Evolutionary conservation across 2,888 invertebrate genomes (phyloP).

Genomic region (Rhorus exstirpatorius): DNA sequence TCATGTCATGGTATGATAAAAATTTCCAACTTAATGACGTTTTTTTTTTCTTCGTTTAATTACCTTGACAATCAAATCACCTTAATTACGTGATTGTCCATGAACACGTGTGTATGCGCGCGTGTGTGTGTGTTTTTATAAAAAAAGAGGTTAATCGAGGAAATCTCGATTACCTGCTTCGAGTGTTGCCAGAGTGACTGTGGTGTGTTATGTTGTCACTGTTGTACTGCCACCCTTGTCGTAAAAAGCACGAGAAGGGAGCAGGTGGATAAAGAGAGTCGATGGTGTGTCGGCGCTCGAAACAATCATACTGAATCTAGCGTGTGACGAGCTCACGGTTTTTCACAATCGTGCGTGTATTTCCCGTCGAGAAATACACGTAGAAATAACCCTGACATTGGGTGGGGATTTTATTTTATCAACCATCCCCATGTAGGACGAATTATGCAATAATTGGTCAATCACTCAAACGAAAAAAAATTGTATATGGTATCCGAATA

Average conservation of each 20-base stretch:
- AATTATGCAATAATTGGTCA: slow-evolving; percentile 8
- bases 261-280: slow-evolving; percentile 14
- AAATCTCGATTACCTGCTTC: slow-evolving; percentile 37
- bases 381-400: slow-evolving; percentile 9
- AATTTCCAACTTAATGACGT: too few species aligned
- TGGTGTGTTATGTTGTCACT: slow-evolving; percentile 13
- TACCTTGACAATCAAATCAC: too few species aligned
- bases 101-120: too few species aligned
- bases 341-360: slow-evolving; percentile 2
- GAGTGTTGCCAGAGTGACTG: neutral
- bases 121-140: neutral
- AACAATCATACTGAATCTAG: slow-evolving; percentile 62
- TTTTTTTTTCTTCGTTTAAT: too few species aligned
- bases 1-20: too few species aligned
- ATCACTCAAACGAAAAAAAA: neutral
- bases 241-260: neutral
- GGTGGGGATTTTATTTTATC: neutral
- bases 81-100: too few species aligned
- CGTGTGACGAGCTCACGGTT: slow-evolving; percentile 55
- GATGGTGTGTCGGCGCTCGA: slow-evolving; percentile 48
- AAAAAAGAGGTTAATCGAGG: neutral
- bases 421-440: neutral
- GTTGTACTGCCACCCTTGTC: slow-evolving; percentile 25
- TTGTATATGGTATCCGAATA: too few species aligned
- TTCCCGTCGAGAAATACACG: slow-evolving; percentile 12